Evolutionary conservation across 2,888 invertebrate genomes (phyloP), one percentile per base, ranked within the genome.

Genomic region (Trachelus iudaicus): DNA sequence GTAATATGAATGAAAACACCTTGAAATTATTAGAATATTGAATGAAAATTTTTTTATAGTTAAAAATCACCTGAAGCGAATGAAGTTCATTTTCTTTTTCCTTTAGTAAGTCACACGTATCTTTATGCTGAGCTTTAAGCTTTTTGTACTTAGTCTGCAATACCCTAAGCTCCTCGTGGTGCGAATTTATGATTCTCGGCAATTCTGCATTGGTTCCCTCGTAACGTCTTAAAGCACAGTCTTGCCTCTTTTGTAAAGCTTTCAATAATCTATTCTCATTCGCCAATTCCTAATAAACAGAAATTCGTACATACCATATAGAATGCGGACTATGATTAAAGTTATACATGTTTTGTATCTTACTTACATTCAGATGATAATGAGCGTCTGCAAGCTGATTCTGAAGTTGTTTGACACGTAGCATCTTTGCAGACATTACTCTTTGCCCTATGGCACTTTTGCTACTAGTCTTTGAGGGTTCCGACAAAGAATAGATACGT

Each of bases 351-450:
- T 35, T 34, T 75, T 71, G 69, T 69, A 76, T 34, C 78, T 76
- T 79, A 90, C 92, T 92, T 90, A 95, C 96, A 88, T 96, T 94
- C 80, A 97, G 93, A 89, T 96, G 96, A 85, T 94, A 95, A 89
- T 96, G 96, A 0, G 96, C 96, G 90, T 96, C 96, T 9, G 95
- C 94, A 77, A 97, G 89, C 89, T 97, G 96, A 91, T 96, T 97
- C 92, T 97, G 96, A 81, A 96, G 92, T 79, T 95, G 95, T 87
- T 96, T 95, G 37, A 96, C 93, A 35, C 95, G 93, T 80, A 96
- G 93, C 81, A 96, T 94, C 91, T 96, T 95, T 1, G 96, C 96
- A 0, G 96, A 96, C 82, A 96, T 92, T 73, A 97, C 95, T 23
- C 96, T 93, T 89, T 96, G 95, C 37, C 85, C 83, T 69, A 91